Evolutionary conservation across 2,797 vertebrate species (phyloP), one percentile per base, ranked within the genome.

Genomic region (Pangasius djambal): DNA sequence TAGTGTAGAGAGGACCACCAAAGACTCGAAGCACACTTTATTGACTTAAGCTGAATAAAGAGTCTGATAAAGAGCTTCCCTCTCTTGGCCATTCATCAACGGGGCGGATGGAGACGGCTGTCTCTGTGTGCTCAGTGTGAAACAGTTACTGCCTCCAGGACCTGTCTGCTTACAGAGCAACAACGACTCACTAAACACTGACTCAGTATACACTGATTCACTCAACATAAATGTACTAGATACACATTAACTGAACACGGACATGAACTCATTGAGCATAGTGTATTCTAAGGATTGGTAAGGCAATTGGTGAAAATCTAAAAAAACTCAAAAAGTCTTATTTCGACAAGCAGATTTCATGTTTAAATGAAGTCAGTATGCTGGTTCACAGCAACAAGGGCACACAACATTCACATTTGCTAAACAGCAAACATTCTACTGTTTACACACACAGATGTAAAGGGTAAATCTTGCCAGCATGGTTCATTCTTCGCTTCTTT

Each of bases 1-100:
- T 95, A 96, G 92, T 91, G 89, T 77, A 89, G 88, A 81, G 91
- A 90, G 92, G 96, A 96, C 96, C 96, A 96, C 96, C 96, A 96
- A 95, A 93, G 94, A 92, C 91, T 93, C 93, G 89, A 93, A 95
- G 93, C 93, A 93, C 92, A 92, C 92, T 93, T 93, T 93, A 94
- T 94, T 93, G 92, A 93, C 92, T 94, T 89, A 86, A 92, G 92
- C 94, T 94, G 95, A 92, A 94, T 93, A 92, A 95, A 93, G 92
- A 89, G 89, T 87, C 87, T 89, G 94, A 96, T 94, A 95, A 95
- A 95, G 94, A 90, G 90, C 92, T 94, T 94, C 90, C 92, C 89
- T 92, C 91, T 88, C 89, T 90, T 90, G 88, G 83, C 92, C 87
- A 92, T 95, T 89, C 90, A 79, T 94, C 92, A 91, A 89, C 91